A percentile compares a stretch with the other conserved stretches of the same genome.
Conservation (phyloP, 2,113 vertebrate genomes). For the Electrona antarctica region DNA sequence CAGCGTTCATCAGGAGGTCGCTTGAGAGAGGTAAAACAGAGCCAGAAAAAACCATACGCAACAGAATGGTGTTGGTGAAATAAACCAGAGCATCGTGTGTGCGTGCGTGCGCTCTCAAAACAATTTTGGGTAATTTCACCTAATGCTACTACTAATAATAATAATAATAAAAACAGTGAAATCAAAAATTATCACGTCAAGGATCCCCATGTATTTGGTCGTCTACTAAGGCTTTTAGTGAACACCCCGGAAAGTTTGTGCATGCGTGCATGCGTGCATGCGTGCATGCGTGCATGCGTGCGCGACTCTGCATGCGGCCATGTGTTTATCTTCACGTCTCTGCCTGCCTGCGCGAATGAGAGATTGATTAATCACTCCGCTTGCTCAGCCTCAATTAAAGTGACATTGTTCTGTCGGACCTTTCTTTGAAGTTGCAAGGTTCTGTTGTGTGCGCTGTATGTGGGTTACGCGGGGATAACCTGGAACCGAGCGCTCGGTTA, state of each 20-base stretch:
- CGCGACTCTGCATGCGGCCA: neutral
- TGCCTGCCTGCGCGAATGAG: neutral
- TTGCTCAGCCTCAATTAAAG: slow-evolving; percentile 7
- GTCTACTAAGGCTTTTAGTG: too few species aligned
- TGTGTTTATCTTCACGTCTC: too few species aligned
- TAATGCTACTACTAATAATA: neutral
- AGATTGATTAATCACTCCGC: slow-evolving; percentile 17
- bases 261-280: neutral
- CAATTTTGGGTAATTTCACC: too few species aligned
- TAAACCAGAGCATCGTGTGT: slow-evolving; percentile 15
- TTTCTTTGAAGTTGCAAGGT: neutral
- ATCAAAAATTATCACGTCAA: too few species aligned
- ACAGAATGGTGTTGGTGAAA: neutral
- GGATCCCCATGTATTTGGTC: too few species aligned
- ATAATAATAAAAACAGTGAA: too few species aligned
- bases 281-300: neutral
- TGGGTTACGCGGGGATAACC: neutral
- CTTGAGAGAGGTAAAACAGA: neutral
- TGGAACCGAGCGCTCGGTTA: neutral
- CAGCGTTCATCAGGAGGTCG: neutral
- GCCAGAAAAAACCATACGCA: neutral
- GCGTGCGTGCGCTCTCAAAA: neutral
- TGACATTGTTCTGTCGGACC: slow-evolving; percentile 4
- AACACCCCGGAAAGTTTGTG: too few species aligned
- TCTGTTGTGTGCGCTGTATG: neutral